Conservation (phyloP, 2,113 vertebrate species). For the Saccopteryx bilineata region DNA sequence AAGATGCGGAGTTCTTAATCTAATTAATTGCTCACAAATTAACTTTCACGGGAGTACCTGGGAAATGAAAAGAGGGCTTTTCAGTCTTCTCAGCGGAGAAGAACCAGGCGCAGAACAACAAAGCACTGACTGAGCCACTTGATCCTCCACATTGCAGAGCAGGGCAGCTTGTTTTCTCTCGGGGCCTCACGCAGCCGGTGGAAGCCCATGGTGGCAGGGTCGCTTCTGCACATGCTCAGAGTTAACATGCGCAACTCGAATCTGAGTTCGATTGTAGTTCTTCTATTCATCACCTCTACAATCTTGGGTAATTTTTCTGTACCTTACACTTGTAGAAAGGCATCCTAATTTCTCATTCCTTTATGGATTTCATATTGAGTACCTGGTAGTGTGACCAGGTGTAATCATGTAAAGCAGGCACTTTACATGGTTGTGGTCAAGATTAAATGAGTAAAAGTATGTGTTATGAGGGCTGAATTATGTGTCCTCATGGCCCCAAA, state of each 20-base stretch:
- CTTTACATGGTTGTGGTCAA: background rate
- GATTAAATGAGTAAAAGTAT: background rate
- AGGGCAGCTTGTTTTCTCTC: background rate
- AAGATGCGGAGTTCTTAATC: constrained; percentile 6
- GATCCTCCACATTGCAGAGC: background rate
- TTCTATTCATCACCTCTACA: background rate
- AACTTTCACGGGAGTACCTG: background rate
- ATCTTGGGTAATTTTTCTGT: background rate
- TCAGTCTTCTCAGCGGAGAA: background rate
- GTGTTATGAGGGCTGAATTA: background rate
- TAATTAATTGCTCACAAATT: background rate
- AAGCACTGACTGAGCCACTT: background rate
- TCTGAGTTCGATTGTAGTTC: background rate
- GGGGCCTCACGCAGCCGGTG: background rate
- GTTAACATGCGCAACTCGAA: background rate
- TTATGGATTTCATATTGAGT: background rate
- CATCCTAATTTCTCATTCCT: background rate
- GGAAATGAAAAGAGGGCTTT: background rate
- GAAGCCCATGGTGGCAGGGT: background rate
- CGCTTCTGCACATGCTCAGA: background rate
- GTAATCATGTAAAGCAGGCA: background rate
- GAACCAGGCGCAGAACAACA: background rate
- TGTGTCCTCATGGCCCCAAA: background rate
- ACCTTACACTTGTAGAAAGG: background rate
- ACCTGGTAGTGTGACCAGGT: background rate